These are phyloP conservation scores for Parotocinclus haroldoi DNA, from an alignment of 2,797 vertebrate species.

Conservation along the genomic window DNA sequence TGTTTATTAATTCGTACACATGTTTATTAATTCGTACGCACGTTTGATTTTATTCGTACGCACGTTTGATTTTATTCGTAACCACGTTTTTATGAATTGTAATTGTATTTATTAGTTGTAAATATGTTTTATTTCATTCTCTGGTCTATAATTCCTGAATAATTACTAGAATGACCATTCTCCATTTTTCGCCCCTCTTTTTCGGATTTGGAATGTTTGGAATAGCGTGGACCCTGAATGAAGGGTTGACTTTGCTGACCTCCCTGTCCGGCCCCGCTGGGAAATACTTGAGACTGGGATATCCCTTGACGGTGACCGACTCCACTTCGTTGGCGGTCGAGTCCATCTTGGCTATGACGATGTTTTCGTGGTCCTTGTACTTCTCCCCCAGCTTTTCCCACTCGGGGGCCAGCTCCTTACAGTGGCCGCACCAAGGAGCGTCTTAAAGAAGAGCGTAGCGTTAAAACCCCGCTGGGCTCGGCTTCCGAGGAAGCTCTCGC, in stretches of 20 bases:
- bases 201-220: too few relatives aligned
- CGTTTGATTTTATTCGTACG: too few relatives aligned
- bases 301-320: constrained; percentile 69
- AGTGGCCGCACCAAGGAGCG: constrained; percentile 90
- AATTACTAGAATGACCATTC: too few relatives aligned
- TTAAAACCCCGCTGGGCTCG: background rate
- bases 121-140: too few relatives aligned
- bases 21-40: too few relatives aligned
- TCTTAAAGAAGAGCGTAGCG: constrained; percentile 64
- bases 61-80: too few relatives aligned
- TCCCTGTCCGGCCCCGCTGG: constrained; percentile 76
- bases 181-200: too few relatives aligned
- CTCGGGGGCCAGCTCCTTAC: constrained; percentile 77
- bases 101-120: too few relatives aligned
- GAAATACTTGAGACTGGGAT: constrained; percentile 85
- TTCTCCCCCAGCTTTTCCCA: constrained; percentile 88
- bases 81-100: too few relatives aligned
- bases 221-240: too few relatives aligned
- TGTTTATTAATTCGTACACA: too few relatives aligned
- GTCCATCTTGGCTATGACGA: constrained; percentile 87
- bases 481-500: background rate
- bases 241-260: constrained; percentile 58
- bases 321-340: constrained; percentile 84
- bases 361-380: constrained; percentile 76
- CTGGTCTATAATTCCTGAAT: too few relatives aligned